These are phyloP conservation scores for Halisarca cf. caerulea DNA, from an alignment of 37 sponge, comb jelly and placozoan genomes.

Conservation along the genomic window DNA sequence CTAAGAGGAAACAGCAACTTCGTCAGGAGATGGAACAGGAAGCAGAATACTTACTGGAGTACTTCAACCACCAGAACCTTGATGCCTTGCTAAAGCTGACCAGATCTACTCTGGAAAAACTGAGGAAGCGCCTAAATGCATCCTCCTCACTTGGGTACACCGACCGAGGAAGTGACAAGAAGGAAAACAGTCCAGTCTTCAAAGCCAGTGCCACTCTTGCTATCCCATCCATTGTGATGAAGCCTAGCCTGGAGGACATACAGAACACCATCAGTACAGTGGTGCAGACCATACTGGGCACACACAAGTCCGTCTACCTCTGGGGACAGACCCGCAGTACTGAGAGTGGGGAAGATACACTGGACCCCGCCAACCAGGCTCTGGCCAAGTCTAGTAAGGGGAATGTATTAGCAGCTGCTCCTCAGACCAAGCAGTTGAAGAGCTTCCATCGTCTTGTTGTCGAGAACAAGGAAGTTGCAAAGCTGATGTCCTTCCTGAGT, in stretches of 20 bases:
- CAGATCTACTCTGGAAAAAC: slow-evolving; percentile 66
- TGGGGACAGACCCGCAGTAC: slow-evolving; percentile 49
- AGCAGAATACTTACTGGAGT: slow-evolving; percentile 58
- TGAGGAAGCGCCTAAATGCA: slow-evolving; percentile 69
- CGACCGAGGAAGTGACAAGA: slow-evolving; percentile 44
- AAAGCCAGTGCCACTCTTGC: slow-evolving; percentile 55
- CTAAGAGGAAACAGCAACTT: slow-evolving; percentile 33
- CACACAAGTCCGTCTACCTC: slow-evolving; percentile 41
- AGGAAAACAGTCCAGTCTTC: slow-evolving; percentile 64
- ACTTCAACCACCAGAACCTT: slow-evolving; percentile 62
- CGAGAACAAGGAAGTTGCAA: slow-evolving; percentile 95
- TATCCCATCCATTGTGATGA: slow-evolving; percentile 70
- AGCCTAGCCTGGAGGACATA: slow-evolving; percentile 69
- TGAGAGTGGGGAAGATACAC: not conserved
- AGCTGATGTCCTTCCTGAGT: slow-evolving; percentile 78
- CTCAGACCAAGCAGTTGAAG: slow-evolving; percentile 18
- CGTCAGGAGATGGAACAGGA: slow-evolving; percentile 56
- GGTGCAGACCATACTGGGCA: slow-evolving; percentile 45
- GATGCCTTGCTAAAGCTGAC: slow-evolving; percentile 79
- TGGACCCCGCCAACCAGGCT: slow-evolving; percentile 1
- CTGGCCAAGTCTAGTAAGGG: slow-evolving; percentile 33
- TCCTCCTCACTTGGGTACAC: slow-evolving; percentile 69
- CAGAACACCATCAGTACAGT: slow-evolving; percentile 59
- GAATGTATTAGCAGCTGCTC: slow-evolving; percentile 22
- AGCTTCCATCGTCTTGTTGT: slow-evolving; percentile 59